Evolutionary conservation across 2,797 vertebrate genomes (phyloP), one percentile per base, ranked within the genome.

Genomic region (Hippopotamyrus pictus): DNA sequence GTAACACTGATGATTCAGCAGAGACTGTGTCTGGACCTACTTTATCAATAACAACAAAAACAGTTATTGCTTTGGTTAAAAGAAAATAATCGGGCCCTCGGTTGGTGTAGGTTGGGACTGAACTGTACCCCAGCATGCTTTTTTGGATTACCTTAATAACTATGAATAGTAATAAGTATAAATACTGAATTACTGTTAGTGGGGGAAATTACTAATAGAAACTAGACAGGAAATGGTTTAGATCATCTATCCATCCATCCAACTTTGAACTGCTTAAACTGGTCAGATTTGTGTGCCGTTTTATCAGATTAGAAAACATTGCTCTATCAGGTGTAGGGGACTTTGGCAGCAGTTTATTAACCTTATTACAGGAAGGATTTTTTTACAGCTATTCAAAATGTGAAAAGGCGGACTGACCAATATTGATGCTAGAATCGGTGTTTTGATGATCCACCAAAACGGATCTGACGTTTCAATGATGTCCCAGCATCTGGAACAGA

Each of bases 391-490:
- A 76, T 76, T 41, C 14, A n/a, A 44, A 69, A 44, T 44, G 33
- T n/a, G 17, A 41, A 79, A 79, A 79, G 37, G 6, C 5, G 6
- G 37, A 93, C 95, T 95, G 95, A 99, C 98, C 97, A 98, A 93
- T 93, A 99, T 98, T 89, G 97, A 99, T 46, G 96, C 94, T 93
- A 99, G 94, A 95, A 99, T 98, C 19, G 98, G 98, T 7, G 95
- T 96, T 95, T 97, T 98, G 93, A 99, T 99, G 94, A 99, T 99
- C 98, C 98, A 99, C 98, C 98, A 99, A 90, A 96, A 95, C 0
- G 95, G 92, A 90, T 97, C 97, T 0, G 94, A 95, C 82, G 91
- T 95, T 89, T 96, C 94, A 51, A 98, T 97, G 90, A 96, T 94
- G 92, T 99, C 96, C 98, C 98, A 99, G 96, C 98, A 99, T 91